phyloP scores from a whole-genome alignment of 2,797 vertebrate genomes.

The Arctocebus calabarensis region DNA sequence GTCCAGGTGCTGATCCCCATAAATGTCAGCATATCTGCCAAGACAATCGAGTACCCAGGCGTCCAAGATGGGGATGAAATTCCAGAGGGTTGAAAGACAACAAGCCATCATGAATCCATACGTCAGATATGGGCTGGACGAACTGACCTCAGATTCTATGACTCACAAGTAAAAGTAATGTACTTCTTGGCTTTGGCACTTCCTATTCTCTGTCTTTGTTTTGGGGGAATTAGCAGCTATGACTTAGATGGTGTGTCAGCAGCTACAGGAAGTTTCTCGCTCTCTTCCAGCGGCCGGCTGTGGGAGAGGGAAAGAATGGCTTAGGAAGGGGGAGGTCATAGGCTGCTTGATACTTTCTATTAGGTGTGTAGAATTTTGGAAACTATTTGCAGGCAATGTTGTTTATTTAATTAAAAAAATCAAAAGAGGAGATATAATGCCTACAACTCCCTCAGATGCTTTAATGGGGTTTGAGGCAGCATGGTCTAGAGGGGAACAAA shows the following conservation, averaged over 20 bases:
- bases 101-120: slow-evolving; percentile 46
- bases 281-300: not conserved
- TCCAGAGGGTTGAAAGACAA: slow-evolving; percentile 66
- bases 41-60: slow-evolving; percentile 39
- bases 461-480: not conserved
- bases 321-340: not conserved
- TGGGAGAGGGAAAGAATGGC: not conserved
- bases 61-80: slow-evolving; percentile 64
- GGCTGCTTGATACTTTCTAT: slow-evolving; percentile 35
- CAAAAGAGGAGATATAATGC: slow-evolving; percentile 6
- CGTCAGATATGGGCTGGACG: slow-evolving; percentile 5
- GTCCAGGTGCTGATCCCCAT: not conserved
- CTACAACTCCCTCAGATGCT: not conserved
- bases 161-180: slow-evolving; percentile 60
- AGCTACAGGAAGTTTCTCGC: slow-evolving; percentile 11
- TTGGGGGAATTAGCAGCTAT: not conserved
- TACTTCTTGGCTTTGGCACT: slow-evolving; percentile 51
- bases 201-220: slow-evolving; percentile 36
- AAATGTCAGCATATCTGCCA: slow-evolving; percentile 37
- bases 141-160: slow-evolving; percentile 57
- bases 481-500: not conserved
- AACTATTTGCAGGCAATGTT: not conserved
- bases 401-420: not conserved
- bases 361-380: not conserved
- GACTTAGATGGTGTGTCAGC: not conserved